Conservation (phyloP, 2,113 vertebrate species). For the Mastomys natalensis region DNA sequence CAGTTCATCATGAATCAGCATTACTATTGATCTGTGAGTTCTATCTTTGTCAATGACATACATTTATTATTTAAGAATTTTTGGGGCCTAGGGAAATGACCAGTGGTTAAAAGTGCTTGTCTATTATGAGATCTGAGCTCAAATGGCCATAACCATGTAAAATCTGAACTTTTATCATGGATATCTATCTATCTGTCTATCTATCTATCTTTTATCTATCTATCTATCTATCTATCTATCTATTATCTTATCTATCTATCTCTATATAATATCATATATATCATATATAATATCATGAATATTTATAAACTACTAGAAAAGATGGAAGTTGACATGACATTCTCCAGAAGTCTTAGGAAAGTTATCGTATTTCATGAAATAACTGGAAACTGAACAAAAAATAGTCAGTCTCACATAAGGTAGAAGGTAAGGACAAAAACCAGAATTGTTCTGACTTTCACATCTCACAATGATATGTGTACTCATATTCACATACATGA, state of each 20-base stretch:
- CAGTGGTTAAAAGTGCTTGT: neutral
- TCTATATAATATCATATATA: too few relatives aligned
- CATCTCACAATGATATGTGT: neutral
- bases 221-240: too few relatives aligned
- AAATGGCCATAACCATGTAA: neutral
- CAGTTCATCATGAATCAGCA: neutral
- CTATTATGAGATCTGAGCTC: neutral
- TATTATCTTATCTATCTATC: too few relatives aligned
- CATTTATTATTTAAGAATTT: neutral
- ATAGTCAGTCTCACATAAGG: neutral
- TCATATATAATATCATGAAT: too few relatives aligned
- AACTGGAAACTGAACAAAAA: neutral
- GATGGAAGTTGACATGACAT: neutral
- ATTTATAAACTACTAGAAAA: neutral
- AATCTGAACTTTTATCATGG: neutral
- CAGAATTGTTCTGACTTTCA: neutral
- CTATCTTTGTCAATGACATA: neutral
- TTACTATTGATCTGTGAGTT: neutral
- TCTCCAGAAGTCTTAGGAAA: neutral
- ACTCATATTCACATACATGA: neutral
- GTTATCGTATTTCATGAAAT: neutral
- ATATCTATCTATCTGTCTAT: too few relatives aligned
- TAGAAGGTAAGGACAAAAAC: neutral
- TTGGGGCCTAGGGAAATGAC: neutral
- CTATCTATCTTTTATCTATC: too few relatives aligned